phyloP scores from a whole-genome alignment of 2,888 invertebrate genomes.

The Apotomis turbidana region DNA sequence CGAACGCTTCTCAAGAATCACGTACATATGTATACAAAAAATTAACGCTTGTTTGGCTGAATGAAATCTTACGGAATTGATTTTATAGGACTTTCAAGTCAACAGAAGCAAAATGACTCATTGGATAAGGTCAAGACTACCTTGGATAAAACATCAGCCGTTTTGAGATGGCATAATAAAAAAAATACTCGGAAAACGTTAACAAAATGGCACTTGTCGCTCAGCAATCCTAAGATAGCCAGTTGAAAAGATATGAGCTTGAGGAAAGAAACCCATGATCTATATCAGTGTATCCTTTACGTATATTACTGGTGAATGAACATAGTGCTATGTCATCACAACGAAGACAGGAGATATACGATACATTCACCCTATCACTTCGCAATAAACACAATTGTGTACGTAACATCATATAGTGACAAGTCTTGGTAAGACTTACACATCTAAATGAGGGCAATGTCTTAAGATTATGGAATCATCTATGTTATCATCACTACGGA shows the following conservation, averaged over 20 bases:
- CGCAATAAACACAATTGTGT: constrained; percentile 20
- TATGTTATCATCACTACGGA: not conserved
- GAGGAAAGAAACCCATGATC: too few relatives aligned
- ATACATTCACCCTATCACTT: constrained; percentile 14
- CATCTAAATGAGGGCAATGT: constrained; percentile 6
- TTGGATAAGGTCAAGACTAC: not conserved
- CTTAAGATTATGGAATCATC: not conserved
- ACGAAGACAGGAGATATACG: not conserved
- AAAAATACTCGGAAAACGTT: too few relatives aligned
- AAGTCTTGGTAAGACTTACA: constrained; percentile 6
- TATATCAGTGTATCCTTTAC: too few relatives aligned
- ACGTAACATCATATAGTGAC: constrained; percentile 6
- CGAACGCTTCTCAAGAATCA: not conserved
- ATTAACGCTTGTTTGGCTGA: too few relatives aligned
- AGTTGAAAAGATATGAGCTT: too few relatives aligned
- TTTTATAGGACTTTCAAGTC: too few relatives aligned
- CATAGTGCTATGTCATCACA: constrained; percentile 5
- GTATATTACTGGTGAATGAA: not conserved
- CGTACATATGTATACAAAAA: not conserved
- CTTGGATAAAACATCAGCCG: too few relatives aligned
- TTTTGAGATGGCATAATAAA: too few relatives aligned
- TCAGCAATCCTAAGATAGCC: too few relatives aligned
- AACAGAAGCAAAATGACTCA: not conserved
- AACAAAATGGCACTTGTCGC: too few relatives aligned
- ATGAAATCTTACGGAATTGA: too few relatives aligned